A percentile compares a stretch with the other conserved stretches of the same genome.
These are phyloP conservation scores for Tenthredo notha DNA, from an alignment of 2,888 invertebrate genomes.

Conservation along the genomic window DNA sequence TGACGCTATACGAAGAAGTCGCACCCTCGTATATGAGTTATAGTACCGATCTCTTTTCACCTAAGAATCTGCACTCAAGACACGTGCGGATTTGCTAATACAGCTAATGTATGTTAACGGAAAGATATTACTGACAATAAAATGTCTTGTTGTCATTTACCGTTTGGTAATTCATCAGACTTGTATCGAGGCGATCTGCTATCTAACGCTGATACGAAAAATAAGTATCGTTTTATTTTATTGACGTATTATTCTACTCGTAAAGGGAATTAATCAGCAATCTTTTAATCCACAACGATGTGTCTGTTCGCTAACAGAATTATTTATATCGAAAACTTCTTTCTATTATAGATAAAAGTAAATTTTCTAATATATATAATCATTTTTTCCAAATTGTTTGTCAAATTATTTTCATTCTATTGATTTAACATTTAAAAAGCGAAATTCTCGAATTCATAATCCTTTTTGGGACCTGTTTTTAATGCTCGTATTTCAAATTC, in stretches of 20 bases:
- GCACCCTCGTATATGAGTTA: neutral
- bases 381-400: neutral
- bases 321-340: neutral
- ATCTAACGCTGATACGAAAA: neutral
- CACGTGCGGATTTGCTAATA: neutral
- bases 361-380: neutral
- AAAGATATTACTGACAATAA: neutral
- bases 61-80: neutral
- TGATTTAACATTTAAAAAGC: neutral
- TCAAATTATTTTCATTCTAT: neutral
- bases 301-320: neutral
- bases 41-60: constrained; percentile 4
- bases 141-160: neutral
- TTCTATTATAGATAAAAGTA: neutral
- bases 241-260: neutral
- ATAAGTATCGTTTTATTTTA: neutral
- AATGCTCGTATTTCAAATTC: neutral
- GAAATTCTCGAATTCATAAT: neutral
- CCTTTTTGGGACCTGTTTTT: neutral
- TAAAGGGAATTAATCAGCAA: neutral
- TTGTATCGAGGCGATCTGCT: neutral
- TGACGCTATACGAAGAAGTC: neutral
- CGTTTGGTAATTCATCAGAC: neutral
- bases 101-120: neutral
- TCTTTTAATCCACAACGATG: neutral